Conservation (phyloP, 2,797 vertebrate species). For the Melanotaenia nigrans region DNA sequence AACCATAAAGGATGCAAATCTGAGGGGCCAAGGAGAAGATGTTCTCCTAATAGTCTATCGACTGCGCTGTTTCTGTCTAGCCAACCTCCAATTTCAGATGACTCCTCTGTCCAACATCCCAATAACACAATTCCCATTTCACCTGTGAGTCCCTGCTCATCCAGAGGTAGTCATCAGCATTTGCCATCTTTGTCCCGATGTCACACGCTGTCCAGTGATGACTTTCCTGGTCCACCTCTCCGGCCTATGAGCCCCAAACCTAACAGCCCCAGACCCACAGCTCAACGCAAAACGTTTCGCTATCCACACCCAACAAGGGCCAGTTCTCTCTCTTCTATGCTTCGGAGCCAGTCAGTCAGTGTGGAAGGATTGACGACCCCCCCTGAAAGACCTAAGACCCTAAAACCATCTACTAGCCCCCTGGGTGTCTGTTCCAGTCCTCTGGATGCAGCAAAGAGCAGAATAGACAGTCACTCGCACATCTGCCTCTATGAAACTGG, state of each 20-base stretch:
- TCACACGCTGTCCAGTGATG: constrained; percentile 54
- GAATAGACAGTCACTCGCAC: constrained; percentile 78
- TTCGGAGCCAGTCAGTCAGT: constrained; percentile 79
- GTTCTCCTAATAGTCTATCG: constrained; percentile 64
- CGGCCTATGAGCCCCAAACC: constrained; percentile 92
- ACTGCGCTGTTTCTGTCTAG: constrained; percentile 52
- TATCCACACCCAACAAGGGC: constrained; percentile 73
- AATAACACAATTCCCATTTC: constrained; percentile 69
- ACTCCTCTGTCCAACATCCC: constrained; percentile 56
- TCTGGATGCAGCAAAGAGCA: constrained; percentile 72
- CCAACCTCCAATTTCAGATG: constrained; percentile 58
- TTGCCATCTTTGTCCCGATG: constrained; percentile 69
- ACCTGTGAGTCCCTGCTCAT: constrained; percentile 60
- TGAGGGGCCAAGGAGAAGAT: constrained; percentile 73
- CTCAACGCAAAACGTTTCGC: constrained; percentile 74
- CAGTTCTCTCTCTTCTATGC: constrained; percentile 81
- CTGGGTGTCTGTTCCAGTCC: constrained; percentile 79
- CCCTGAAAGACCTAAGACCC: constrained; percentile 81
- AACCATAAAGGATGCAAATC: constrained; percentile 63
- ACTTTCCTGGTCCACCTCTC: constrained; percentile 77
- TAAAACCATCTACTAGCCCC: constrained; percentile 83
- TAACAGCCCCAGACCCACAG: constrained; percentile 78
- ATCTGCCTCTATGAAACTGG: constrained; percentile 76
- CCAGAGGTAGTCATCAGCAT: constrained; percentile 56
- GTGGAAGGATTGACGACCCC: constrained; percentile 75